Evolutionary conservation across 2,888 invertebrate genomes (phyloP).

Genomic region (Brassicogethes aeneus): DNA sequence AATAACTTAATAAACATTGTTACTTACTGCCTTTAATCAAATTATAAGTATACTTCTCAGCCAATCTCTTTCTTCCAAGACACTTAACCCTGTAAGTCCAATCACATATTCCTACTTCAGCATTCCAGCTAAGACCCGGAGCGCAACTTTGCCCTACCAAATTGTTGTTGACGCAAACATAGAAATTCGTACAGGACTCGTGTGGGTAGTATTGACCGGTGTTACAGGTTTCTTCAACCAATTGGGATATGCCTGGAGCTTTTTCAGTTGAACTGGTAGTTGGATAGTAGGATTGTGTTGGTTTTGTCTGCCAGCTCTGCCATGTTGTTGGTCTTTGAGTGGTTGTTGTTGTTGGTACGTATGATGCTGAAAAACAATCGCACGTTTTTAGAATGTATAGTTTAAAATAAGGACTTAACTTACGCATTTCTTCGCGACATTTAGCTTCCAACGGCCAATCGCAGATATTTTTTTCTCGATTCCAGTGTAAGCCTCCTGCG

Average conservation of each 20-base stretch:
- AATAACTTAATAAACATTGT: neutral
- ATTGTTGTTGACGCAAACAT: conserved; percentile 68
- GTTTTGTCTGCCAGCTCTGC: conserved; percentile 10
- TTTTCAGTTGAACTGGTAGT: conserved; percentile 18
- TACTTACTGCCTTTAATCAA: conserved; percentile 5
- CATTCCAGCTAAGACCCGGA: conserved; percentile 66
- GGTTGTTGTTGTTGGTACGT: conserved; percentile 9
- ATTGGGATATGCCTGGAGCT: conserved; percentile 15
- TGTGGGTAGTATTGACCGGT: conserved; percentile 69
- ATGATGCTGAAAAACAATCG: neutral
- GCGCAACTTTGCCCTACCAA: conserved; percentile 64
- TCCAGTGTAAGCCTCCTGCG: conserved; percentile 77
- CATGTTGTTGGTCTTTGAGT: conserved; percentile 18
- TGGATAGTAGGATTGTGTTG: conserved; percentile 16
- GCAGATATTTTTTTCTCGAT: conserved; percentile 54
- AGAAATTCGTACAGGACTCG: conserved; percentile 63
- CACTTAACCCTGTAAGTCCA: conserved; percentile 63
- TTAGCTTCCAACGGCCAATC: conserved; percentile 74
- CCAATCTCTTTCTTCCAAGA: conserved; percentile 25
- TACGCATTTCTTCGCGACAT: conserved; percentile 44
- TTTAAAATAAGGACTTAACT: conserved; percentile 13
- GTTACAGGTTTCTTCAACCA: conserved; percentile 41
- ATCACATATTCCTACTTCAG: conserved; percentile 60
- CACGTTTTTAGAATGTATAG: neutral
- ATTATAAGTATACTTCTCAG: conserved; percentile 19